These are phyloP conservation scores for Octopus sinensis DNA, from an alignment of 1,140 invertebrate species.

Conservation along the genomic window DNA sequence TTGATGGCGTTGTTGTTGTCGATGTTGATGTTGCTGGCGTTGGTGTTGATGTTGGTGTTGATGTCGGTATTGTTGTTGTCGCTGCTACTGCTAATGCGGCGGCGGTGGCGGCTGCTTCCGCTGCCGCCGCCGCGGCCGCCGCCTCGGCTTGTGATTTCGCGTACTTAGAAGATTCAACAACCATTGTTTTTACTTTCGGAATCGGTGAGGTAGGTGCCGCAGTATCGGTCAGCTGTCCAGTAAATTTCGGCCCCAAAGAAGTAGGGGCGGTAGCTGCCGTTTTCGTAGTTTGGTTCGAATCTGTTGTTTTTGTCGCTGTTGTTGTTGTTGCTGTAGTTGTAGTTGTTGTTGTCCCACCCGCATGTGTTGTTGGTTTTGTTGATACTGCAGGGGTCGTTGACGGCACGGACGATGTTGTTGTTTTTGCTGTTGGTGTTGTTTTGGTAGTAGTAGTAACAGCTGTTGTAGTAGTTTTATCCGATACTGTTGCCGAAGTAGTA, in stretches of 20 bases:
- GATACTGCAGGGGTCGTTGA: neutral
- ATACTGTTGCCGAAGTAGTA: neutral
- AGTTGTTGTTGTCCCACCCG: constrained; percentile 1
- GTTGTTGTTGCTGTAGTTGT: neutral
- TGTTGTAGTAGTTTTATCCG: neutral
- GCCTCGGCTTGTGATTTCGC: neutral
- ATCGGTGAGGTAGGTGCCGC: neutral
- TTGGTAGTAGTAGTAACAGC: neutral
- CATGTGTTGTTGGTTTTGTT: constrained; percentile 12
- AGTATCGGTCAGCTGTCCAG: neutral
- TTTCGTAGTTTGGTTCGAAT: neutral
- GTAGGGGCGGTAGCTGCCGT: neutral
- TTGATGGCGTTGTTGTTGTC: too few species aligned
- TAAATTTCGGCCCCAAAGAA: neutral
- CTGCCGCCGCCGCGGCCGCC: neutral
- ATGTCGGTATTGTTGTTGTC: neutral
- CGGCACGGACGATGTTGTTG: neutral
- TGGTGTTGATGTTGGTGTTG: too few species aligned
- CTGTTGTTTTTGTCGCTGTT: neutral
- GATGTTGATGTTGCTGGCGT: too few species aligned
- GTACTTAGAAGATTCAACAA: constrained; percentile 2
- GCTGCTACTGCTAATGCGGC: neutral
- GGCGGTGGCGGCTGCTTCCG: neutral
- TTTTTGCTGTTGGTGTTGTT: neutral
- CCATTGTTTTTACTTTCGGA: constrained; percentile 7